These are phyloP conservation scores for Osmoderma eremita DNA, from an alignment of 2,888 invertebrate species.

Conservation along the genomic window DNA sequence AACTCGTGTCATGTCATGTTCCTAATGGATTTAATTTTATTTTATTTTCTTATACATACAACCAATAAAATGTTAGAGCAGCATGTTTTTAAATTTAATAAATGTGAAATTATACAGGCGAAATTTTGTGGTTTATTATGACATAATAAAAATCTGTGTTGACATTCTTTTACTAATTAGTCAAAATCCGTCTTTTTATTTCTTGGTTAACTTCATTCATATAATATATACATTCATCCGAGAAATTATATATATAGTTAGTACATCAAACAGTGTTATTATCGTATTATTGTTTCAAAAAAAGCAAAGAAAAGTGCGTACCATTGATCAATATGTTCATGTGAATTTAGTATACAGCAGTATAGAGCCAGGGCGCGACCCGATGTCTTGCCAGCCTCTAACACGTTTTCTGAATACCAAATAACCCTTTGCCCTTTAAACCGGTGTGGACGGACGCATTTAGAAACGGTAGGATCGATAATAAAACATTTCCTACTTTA, in stretches of 20 bases:
- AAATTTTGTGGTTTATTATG: no score
- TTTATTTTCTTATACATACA: no score
- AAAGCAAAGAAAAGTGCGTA: constrained; percentile 28
- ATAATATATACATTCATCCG: background rate
- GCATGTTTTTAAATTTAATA: no score
- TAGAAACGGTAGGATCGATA: constrained; percentile 42
- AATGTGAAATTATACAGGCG: no score
- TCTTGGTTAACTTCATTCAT: background rate
- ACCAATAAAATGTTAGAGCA: no score
- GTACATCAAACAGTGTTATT: background rate
- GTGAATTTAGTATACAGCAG: constrained; percentile 45
- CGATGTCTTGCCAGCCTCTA: constrained; percentile 43
- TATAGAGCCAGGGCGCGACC: constrained; percentile 45
- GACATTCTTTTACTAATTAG: no score
- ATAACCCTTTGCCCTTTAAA: constrained; percentile 43
- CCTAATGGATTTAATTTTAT: no score
- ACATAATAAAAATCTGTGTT: no score
- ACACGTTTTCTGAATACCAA: constrained; percentile 46
- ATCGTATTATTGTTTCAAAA: background rate
- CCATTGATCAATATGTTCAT: constrained; percentile 47
- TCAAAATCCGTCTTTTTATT: no score
- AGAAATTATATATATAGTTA: no score
- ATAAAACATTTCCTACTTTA: constrained; percentile 34
- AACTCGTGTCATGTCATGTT: no score
- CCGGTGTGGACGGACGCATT: constrained; percentile 46